A percentile compares a stretch with the other conserved stretches of the same genome.
Evolutionary conservation across 2,888 invertebrate genomes (phyloP).

Genomic region (Ormyrus rosae): DNA sequence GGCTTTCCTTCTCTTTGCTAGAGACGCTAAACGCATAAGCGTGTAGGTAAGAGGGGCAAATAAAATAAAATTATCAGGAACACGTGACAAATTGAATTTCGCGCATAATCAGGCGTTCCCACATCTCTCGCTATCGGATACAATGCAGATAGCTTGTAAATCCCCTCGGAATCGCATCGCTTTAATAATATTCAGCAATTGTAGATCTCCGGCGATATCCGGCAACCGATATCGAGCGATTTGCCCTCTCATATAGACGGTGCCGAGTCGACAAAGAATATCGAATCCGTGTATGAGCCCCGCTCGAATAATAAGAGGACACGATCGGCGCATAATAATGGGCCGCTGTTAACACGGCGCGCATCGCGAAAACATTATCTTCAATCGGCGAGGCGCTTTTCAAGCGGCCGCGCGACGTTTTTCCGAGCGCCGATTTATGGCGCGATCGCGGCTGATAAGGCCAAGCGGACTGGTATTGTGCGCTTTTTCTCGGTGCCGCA

Average conservation of each 20-base stretch:
- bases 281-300: constrained; percentile 2
- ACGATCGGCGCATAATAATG: constrained; percentile 40
- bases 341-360: constrained; percentile 41
- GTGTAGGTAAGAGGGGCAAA: too few relatives aligned
- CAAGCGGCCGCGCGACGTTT: constrained; percentile 14
- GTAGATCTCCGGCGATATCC: constrained; percentile 40
- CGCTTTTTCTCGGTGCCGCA: background rate
- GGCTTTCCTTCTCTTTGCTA: too few relatives aligned
- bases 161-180: background rate
- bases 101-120: constrained; percentile 12
- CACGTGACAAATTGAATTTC: background rate
- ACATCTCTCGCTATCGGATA: background rate
- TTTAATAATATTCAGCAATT: constrained; percentile 49
- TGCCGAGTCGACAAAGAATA: background rate
- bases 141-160: constrained; percentile 7
- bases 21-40: too few relatives aligned
- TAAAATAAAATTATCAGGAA: too few relatives aligned
- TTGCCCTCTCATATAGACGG: constrained; percentile 1
- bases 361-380: constrained; percentile 49
- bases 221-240: constrained; percentile 7
- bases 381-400: constrained; percentile 27
- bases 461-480: background rate
- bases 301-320: constrained; percentile 6
- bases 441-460: constrained; percentile 28
- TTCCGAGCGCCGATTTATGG: background rate